Evolutionary conservation across 2,113 vertebrate genomes (phyloP), one percentile per base, ranked within the genome.

Genomic region (Prunella fulvescens): DNA sequence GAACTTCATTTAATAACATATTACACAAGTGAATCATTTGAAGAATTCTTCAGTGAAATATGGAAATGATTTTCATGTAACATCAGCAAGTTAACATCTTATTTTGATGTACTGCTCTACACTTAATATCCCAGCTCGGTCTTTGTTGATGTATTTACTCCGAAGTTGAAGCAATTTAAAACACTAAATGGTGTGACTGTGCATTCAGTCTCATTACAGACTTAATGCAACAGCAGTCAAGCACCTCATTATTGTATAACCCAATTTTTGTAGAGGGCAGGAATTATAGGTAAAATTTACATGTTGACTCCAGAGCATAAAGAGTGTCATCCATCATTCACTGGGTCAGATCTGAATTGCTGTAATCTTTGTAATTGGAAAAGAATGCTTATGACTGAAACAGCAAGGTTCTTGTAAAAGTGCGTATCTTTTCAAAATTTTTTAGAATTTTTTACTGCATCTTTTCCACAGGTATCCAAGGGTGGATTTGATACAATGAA

Each of bases 121-220:
- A 62, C 40, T 94, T 93, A 76, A 78, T 92, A 88, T 81, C 92
- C 65, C 47, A 12, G 29, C 54, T 93, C 18, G 4, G 60, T 81
- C 60, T 92, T 82, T 71, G 88, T 69, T 86, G 81, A 88, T 83
- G 26, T 65, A 86, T 95, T 96, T 96, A 73, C 77, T 94, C 69
- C 12, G 13, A 77, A 91, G 91, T 20, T 92, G 40, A 79, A 61
- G 66, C 70, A 92, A 73, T 78, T 94, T 66, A 85, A 74, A 93
- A 67, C 86, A 71, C 33, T 54, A 94, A 95, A 77, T 70, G 45
- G 9, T 42, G 56, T 70, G 90, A 48, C 78, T 80, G 58, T 82
- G 37, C n/a, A 56, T 95, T 96, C 47, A 39, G 37, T 78, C 50
- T 91, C 67, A 90, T 95, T 83, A 78, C 29, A 80, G 66, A 42